These are phyloP conservation scores for Diadophis punctatus DNA, from an alignment of 2,113 vertebrate genomes.

Conservation along the genomic window DNA sequence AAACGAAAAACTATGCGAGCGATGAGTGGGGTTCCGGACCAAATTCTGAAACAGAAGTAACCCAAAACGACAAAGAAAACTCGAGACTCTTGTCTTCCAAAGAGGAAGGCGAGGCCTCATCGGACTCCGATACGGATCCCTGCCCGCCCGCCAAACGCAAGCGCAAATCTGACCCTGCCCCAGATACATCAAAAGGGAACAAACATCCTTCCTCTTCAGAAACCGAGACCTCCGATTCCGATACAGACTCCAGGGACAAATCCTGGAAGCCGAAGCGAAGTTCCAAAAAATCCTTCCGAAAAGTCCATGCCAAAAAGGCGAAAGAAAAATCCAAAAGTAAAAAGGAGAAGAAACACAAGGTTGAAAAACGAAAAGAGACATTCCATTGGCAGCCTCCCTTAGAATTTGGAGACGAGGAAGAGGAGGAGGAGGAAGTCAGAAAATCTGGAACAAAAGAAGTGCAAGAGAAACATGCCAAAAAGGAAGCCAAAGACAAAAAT, in stretches of 20 bases:
- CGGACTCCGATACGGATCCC: conserved; percentile 79
- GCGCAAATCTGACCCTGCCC: conserved; percentile 41
- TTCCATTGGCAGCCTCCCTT: conserved; percentile 97
- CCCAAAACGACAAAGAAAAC: conserved; percentile 44
- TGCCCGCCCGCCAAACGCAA: conserved; percentile 48
- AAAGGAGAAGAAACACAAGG: conserved; percentile 83
- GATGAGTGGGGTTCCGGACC: conserved; percentile 87
- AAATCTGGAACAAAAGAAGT: conserved; percentile 38
- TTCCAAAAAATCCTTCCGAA: conserved; percentile 67
- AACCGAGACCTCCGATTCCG: conserved; percentile 58
- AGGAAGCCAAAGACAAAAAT: conserved; percentile 36
- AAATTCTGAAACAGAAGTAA: conserved; percentile 71
- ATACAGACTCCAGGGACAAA: conserved; percentile 63
- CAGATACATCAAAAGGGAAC: conserved; percentile 31
- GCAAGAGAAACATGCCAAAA: conserved; percentile 29
- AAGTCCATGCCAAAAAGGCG: conserved; percentile 69
- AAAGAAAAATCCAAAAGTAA: conserved; percentile 81
- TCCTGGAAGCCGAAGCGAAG: conserved; percentile 78
- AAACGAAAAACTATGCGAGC: conserved; percentile 66
- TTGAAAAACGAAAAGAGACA: conserved; percentile 82
- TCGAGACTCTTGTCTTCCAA: conserved; percentile 76
- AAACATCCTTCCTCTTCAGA: conserved; percentile 45
- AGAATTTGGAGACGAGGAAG: conserved; percentile 93
- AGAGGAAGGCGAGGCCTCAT: conserved; percentile 93
- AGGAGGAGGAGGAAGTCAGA: conserved; percentile 71